Conservation (phyloP, 2,888 invertebrate genomes). For the Drosophila kanekoi region DNA sequence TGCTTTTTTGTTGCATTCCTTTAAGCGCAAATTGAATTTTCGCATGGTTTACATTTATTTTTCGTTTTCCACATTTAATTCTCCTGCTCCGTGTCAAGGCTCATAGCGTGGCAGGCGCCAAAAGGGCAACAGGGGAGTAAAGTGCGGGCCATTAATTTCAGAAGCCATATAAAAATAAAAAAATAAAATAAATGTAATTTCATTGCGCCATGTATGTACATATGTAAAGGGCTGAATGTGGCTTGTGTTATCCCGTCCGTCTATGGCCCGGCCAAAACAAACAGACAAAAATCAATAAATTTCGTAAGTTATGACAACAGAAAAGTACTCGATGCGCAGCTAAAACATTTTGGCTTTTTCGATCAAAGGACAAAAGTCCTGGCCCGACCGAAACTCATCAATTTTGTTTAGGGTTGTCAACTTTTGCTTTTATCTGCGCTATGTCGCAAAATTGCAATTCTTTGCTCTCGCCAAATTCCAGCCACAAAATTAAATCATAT, state of each 20-base stretch:
- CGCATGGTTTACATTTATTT: slow-evolving; percentile 37
- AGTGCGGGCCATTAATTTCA: slow-evolving; percentile 57
- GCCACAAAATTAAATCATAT: slow-evolving; percentile 36
- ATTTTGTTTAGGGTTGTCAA: slow-evolving; percentile 6
- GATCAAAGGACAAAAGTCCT: slow-evolving; percentile 10
- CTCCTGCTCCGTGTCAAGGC: slow-evolving; percentile 8
- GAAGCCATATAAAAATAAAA: slow-evolving; percentile 32
- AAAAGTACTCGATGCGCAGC: slow-evolving; percentile 3
- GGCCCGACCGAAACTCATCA: background rate
- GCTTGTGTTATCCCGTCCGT: slow-evolving; percentile 22
- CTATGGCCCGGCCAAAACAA: slow-evolving; percentile 64
- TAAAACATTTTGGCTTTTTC: slow-evolving; percentile 28
- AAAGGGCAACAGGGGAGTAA: slow-evolving; percentile 12
- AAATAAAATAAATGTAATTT: slow-evolving; percentile 34
- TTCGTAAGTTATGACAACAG: slow-evolving; percentile 57
- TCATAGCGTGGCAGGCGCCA: slow-evolving; percentile 25
- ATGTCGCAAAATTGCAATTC: slow-evolving; percentile 1
- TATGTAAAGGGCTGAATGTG: slow-evolving; percentile 3
- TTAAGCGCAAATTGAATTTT: slow-evolving; percentile 67
- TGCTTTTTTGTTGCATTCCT: slow-evolving; percentile 17
- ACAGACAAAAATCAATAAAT: slow-evolving; percentile 68
- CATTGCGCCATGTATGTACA: slow-evolving; percentile 8
- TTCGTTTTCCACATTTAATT: slow-evolving; percentile 1
- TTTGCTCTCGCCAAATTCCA: background rate
- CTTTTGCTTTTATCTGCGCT: background rate